Evolutionary conservation across 1,140 invertebrate genomes (phyloP), one percentile per base, ranked within the genome.

Genomic region (Caerostris extrusa): DNA sequence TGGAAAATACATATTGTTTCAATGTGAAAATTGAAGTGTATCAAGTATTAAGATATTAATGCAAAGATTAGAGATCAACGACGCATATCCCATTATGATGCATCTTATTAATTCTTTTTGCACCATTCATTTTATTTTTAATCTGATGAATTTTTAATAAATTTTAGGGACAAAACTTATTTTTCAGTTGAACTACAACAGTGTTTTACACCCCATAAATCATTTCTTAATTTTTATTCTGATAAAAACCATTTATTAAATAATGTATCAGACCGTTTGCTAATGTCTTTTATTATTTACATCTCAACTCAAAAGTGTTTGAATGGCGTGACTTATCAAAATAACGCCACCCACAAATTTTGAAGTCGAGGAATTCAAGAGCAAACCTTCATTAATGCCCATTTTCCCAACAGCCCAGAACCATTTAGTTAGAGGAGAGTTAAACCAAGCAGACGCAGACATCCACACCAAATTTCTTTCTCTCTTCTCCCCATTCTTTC

Each of bases 371-470:
- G n/a, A 67, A 53, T 12, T 77, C 71, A 77, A 77, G 71, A 77
- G 34, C 8, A 34, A 2, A 34, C 71, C 19, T 77, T 77, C 71
- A 12, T 77, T 77, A 77, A 50, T 50, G 53, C 53, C 53, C 71
- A 50, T 77, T 77, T 77, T 77, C 34, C 50, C 19, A 71, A 34
- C 34, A 34, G 34, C 50, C 19, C 50, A 34, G n/a, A 71, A 77
- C 50, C 71, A 34, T 77, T 77, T 77, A 77, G n/a, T n/a, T n/a
- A n/a, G 12, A 67, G 34, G 34, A 53, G 71, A 77, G 71, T 77
- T 77, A 77, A 64, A 12, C 71, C 71, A 77, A 77, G 71, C 71
- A 77, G 12, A 53, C 71, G 34, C 34, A 34, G 34, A 64, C 61
- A 53, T 53, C 53, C 71, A 10, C 50, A 77, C 34, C 34, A 53